Evolutionary conservation across 2,888 invertebrate genomes (phyloP).

Genomic region (Hydraecia micacea): DNA sequence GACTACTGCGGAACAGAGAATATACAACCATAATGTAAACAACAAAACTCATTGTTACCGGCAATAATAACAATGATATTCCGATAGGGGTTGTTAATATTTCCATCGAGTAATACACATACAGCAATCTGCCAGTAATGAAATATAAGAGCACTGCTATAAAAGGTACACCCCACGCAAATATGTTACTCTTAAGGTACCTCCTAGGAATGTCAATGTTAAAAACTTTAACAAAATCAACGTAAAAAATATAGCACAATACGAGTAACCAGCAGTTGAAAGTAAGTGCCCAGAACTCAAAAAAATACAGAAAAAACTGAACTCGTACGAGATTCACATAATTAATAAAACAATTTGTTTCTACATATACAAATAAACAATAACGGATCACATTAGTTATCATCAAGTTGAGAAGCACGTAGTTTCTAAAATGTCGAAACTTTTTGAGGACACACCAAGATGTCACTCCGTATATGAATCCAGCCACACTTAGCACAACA

Average conservation of each 20-base stretch:
- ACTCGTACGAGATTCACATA: conserved; percentile 26
- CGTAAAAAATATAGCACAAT: conserved; percentile 46
- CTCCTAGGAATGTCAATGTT: conserved; percentile 39
- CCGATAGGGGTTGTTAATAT: conserved; percentile 51
- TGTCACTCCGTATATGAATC: conserved; percentile 29
- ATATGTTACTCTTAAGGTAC: conserved; percentile 38
- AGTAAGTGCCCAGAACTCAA: conserved; percentile 42
- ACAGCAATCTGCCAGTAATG: conserved; percentile 29
- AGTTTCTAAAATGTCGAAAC: conserved; percentile 41
- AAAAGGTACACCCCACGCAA: conserved; percentile 42
- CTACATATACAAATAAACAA: conserved; percentile 35
- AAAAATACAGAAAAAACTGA: conserved; percentile 29
- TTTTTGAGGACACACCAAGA: conserved; percentile 43
- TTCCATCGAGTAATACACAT: conserved; percentile 36
- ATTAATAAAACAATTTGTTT: conserved; percentile 34
- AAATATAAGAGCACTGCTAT: conserved; percentile 37
- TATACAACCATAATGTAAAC: conserved; percentile 40
- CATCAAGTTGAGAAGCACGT: conserved; percentile 45
- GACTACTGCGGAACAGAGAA: conserved; percentile 17
- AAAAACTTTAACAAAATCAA: conserved; percentile 48
- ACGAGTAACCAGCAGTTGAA: conserved; percentile 48
- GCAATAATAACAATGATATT: conserved; percentile 37
- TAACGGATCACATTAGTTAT: conserved; percentile 33
- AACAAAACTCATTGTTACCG: conserved; percentile 40
- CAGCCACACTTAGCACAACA: conserved; percentile 28